phyloP scores from a whole-genome alignment of 64 coral and sea anemone species.

The Exaiptasia diaphana region DNA sequence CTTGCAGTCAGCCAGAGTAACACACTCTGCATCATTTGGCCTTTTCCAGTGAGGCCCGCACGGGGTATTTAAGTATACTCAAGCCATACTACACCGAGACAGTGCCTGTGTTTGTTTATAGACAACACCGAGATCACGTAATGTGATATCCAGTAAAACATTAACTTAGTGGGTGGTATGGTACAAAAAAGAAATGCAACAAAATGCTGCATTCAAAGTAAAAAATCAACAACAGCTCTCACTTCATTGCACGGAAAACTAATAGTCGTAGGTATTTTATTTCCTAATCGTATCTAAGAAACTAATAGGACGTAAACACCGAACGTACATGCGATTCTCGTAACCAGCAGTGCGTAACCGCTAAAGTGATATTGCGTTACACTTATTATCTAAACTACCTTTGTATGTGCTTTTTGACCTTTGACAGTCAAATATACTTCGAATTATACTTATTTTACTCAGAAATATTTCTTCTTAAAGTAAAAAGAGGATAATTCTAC shows the following conservation, averaged over 20 bases:
- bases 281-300: neutral
- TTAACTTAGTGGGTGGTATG: neutral
- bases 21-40: conserved; percentile 9
- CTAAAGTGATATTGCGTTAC: neutral
- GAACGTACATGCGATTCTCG: neutral
- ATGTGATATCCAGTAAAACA: conserved; percentile 29
- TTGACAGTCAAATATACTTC: conserved; percentile 4
- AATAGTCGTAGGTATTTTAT: neutral
- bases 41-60: conserved; percentile 19
- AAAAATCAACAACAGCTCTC: neutral
- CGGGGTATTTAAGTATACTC: neutral
- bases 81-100: neutral
- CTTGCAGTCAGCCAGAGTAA: conserved; percentile 10
- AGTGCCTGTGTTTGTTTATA: neutral
- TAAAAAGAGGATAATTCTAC: neutral
- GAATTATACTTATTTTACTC: neutral
- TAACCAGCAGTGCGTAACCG: neutral
- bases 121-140: neutral
- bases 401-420: neutral
- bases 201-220: neutral
- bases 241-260: neutral
- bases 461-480: neutral
- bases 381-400: neutral
- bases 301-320: conserved; percentile 21
- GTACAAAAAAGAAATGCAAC: neutral